Conservation (phyloP, 92 coral and sea anemone species). For the Phenganax stokvisi region DNA sequence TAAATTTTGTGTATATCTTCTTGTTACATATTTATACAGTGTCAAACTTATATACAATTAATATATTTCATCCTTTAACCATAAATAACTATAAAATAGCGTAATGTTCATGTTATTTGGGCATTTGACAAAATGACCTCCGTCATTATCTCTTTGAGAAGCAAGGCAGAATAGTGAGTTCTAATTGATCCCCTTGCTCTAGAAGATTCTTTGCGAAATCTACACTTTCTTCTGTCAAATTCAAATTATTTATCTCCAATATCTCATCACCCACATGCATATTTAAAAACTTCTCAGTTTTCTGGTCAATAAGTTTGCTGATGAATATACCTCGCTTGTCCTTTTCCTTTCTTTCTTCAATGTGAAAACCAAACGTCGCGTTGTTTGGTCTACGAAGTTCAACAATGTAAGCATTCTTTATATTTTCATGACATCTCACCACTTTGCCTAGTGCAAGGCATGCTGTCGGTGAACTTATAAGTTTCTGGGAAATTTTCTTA, state of each 20-base stretch:
- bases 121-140: too few relatives aligned
- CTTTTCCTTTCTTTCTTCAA: slow-evolving; percentile 74
- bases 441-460: slow-evolving; percentile 69
- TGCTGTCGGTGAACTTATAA: slow-evolving; percentile 63
- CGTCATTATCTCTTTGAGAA: slow-evolving; percentile 10
- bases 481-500: slow-evolving; percentile 42
- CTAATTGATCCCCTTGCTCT: slow-evolving; percentile 67
- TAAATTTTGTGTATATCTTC: too few relatives aligned
- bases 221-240: slow-evolving; percentile 51
- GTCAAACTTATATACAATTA: too few relatives aligned
- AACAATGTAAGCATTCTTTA: slow-evolving; percentile 69
- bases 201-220: slow-evolving; percentile 71
- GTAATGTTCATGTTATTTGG: too few relatives aligned
- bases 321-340: slow-evolving; percentile 71
- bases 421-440: slow-evolving; percentile 68
- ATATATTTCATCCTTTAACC: too few relatives aligned
- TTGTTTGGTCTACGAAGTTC: slow-evolving; percentile 70
- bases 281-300: slow-evolving; percentile 74
- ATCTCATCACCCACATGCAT: slow-evolving; percentile 94
- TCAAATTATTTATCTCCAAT: slow-evolving; percentile 69
- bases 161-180: slow-evolving; percentile 68
- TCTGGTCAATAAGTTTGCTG: slow-evolving; percentile 73
- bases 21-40: too few relatives aligned
- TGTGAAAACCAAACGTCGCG: slow-evolving; percentile 85
- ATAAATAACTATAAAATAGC: too few relatives aligned